Evolutionary conservation across 2,888 invertebrate genomes (phyloP).

Genomic region (Drosophila seclusa): DNA sequence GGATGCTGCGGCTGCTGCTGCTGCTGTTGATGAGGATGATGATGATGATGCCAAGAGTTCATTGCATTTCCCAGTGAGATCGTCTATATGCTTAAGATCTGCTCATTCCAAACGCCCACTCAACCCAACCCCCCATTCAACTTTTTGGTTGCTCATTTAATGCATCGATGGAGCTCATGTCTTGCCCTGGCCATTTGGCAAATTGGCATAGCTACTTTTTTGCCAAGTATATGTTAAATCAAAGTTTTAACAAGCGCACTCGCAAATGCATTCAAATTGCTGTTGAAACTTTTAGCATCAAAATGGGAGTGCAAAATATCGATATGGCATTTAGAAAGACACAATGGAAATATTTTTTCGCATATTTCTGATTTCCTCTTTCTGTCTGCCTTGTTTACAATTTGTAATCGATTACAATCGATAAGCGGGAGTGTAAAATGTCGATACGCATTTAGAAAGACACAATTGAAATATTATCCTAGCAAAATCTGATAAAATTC

Average conservation of each 20-base stretch:
- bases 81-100: conserved; percentile 10
- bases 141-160: conserved; percentile 51
- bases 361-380: neutral
- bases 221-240: conserved; percentile 11
- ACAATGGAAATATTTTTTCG: neutral
- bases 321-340: neutral
- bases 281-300: neutral
- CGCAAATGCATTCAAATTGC: conserved; percentile 5
- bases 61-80: conserved; percentile 51
- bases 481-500: neutral
- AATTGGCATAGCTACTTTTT: conserved; percentile 23
- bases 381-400: neutral
- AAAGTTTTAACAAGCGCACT: conserved; percentile 17
- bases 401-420: neutral
- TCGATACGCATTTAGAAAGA: neutral
- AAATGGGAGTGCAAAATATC: neutral
- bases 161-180: conserved; percentile 44
- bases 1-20: neutral
- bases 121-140: neutral
- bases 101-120: conserved; percentile 1
- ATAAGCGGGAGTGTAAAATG: neutral
- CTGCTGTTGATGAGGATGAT: neutral
- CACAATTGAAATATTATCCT: neutral
- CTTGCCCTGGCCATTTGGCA: conserved; percentile 39
- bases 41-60: conserved; percentile 59